Percentiles rank a stretch among this genome's conserved stretches.
Conservation (phyloP, 1,140 invertebrate species). For the Drosophila lini region DNA sequence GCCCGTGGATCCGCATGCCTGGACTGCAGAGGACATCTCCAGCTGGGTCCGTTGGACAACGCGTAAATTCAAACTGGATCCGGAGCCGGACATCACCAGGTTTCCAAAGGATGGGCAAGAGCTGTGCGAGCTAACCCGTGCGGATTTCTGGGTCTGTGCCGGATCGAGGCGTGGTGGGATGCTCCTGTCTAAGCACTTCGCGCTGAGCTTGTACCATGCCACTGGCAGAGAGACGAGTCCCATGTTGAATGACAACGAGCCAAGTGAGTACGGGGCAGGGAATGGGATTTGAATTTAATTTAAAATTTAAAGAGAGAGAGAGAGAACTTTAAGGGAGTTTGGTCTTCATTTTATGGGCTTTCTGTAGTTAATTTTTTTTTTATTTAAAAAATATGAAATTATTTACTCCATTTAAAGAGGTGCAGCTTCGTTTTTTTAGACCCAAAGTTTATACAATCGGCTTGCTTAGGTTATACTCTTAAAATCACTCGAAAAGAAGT, state of each 20-base stretch:
- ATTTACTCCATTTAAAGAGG: too few species aligned
- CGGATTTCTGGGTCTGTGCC: constrained; percentile 85
- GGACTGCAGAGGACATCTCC: constrained; percentile 87
- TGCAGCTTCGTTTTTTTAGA: too few species aligned
- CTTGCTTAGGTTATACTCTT: too few species aligned
- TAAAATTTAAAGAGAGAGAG: background rate
- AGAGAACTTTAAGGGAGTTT: background rate
- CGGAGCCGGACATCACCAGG: constrained; percentile 85
- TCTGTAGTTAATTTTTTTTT: too few species aligned
- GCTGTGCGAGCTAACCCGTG: constrained; percentile 85
- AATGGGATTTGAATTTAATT: background rate
- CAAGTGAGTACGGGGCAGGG: constrained; percentile 67
- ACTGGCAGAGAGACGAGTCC: constrained; percentile 85
- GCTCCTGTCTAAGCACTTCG: constrained; percentile 85
- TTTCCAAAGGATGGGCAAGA: constrained; percentile 87
- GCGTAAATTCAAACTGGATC: constrained; percentile 86
- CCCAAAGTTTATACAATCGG: too few species aligned
- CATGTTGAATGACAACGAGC: constrained; percentile 80
- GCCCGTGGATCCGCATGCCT: constrained; percentile 87
- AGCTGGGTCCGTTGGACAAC: constrained; percentile 89
- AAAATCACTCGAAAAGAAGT: too few species aligned
- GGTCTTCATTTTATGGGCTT: background rate
- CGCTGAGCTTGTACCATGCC: constrained; percentile 84
- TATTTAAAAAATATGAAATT: too few species aligned
- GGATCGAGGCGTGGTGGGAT: constrained; percentile 84